Evolutionary conservation across 2,888 invertebrate species (phyloP).

Genomic region (Hermaeophaga mercurialis): DNA sequence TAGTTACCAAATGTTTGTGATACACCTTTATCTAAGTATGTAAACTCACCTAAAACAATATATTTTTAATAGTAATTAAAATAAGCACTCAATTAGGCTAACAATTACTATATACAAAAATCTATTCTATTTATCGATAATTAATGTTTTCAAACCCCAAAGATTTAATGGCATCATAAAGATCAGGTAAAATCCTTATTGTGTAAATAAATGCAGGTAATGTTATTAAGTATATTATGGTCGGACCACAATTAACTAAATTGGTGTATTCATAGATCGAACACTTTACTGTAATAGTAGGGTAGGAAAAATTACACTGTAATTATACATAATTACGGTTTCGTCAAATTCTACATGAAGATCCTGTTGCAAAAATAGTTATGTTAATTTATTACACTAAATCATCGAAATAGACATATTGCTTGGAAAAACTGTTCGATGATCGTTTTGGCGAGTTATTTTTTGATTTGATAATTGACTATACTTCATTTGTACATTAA

Average conservation of each 20-base stretch:
- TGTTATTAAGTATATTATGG: conserved; percentile 26
- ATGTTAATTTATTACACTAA: conserved; percentile 16
- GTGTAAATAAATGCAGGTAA: conserved; percentile 34
- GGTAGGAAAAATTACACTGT: conserved; percentile 29
- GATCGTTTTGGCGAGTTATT: not conserved
- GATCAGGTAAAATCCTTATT: not conserved
- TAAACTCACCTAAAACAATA: too few species aligned
- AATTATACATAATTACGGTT: conserved; percentile 36
- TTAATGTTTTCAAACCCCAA: too few species aligned
- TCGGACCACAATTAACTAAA: conserved; percentile 34
- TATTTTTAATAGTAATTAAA: too few species aligned
- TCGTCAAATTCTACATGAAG: conserved; percentile 27
- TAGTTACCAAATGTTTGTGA: too few species aligned
- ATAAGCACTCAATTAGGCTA: too few species aligned
- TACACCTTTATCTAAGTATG: too few species aligned
- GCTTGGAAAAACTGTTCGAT: conserved; percentile 2
- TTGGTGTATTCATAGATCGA: conserved; percentile 28
- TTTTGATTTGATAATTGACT: conserved; percentile 1
- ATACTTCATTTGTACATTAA: too few species aligned
- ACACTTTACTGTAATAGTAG: conserved; percentile 35
- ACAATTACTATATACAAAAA: too few species aligned
- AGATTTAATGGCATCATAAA: too few species aligned
- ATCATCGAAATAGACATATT: conserved; percentile 13
- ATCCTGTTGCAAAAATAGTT: conserved; percentile 4
- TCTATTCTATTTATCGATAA: too few species aligned